These are phyloP conservation scores for Busseola fusca DNA, from an alignment of 2,888 invertebrate genomes.

Conservation along the genomic window DNA sequence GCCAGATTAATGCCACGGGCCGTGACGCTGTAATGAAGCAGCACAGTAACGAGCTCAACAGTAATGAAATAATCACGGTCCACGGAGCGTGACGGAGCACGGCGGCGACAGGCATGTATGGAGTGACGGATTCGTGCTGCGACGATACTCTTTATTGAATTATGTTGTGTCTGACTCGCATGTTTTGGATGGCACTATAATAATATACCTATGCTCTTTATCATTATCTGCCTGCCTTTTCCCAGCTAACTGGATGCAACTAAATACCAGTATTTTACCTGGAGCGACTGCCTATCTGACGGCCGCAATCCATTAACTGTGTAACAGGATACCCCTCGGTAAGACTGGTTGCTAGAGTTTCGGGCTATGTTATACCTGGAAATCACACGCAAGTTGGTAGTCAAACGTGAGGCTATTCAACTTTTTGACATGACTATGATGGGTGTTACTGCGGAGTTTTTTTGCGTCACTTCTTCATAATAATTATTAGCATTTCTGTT, in stretches of 20 bases:
- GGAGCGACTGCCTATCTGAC: background rate
- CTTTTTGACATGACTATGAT: background rate
- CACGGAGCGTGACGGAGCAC: constrained; percentile 10
- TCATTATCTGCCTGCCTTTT: background rate
- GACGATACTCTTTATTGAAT: constrained; percentile 8
- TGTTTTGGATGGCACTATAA: background rate
- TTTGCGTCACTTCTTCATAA: background rate
- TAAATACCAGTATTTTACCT: background rate
- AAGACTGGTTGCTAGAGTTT: background rate
- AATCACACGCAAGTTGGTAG: too few relatives aligned
- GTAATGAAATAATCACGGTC: constrained; percentile 33
- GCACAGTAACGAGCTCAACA: constrained; percentile 14
- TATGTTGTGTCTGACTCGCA: background rate
- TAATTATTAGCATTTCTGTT: background rate
- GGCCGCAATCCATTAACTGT: background rate
- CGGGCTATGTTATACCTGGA: too few relatives aligned
- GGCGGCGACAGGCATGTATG: constrained; percentile 1
- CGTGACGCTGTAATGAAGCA: constrained; percentile 21
- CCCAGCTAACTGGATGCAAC: background rate
- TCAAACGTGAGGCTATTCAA: background rate
- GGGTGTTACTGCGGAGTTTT: background rate
- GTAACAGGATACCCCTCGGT: background rate
- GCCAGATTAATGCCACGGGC: constrained; percentile 36
- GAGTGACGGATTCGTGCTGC: constrained; percentile 18
- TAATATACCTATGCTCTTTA: background rate